Conservation (phyloP, 2,888 invertebrate species). For the Cerceris ruficornis region DNA sequence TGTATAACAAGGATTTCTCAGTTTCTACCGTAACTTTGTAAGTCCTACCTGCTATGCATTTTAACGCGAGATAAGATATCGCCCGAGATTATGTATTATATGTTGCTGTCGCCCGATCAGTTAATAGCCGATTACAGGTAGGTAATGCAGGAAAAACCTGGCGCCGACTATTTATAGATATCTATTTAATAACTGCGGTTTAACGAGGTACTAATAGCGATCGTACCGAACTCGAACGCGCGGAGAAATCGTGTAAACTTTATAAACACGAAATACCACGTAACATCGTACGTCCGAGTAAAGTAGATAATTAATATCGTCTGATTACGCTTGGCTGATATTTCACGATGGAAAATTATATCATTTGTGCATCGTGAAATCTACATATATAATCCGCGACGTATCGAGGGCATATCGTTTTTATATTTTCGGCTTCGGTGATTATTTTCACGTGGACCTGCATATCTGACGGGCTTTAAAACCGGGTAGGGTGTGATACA, state of each 20-base stretch:
- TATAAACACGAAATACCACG: not conserved
- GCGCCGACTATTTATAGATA: conserved; percentile 10
- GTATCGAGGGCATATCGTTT: too few species aligned
- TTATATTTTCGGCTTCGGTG: too few species aligned
- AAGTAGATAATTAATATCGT: too few species aligned
- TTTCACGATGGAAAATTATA: too few species aligned
- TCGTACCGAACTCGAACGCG: not conserved
- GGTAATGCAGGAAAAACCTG: not conserved
- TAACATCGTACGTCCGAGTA: not conserved
- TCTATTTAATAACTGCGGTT: not conserved
- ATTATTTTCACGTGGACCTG: too few species aligned
- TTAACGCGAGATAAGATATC: not conserved
- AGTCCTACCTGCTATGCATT: not conserved
- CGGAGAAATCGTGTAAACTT: not conserved
- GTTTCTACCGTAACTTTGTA: too few species aligned
- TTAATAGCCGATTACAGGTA: conserved; percentile 12
- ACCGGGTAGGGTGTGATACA: too few species aligned
- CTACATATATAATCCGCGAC: too few species aligned
- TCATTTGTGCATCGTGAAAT: too few species aligned
- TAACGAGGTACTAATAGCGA: not conserved
- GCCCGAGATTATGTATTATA: not conserved
- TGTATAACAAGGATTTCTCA: too few species aligned
- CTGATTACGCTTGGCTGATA: too few species aligned
- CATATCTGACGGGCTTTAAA: too few species aligned
- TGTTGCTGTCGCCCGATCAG: not conserved